Evolutionary conservation across 2,888 invertebrate species (phyloP).

Genomic region (Lithophane semibrunnea): DNA sequence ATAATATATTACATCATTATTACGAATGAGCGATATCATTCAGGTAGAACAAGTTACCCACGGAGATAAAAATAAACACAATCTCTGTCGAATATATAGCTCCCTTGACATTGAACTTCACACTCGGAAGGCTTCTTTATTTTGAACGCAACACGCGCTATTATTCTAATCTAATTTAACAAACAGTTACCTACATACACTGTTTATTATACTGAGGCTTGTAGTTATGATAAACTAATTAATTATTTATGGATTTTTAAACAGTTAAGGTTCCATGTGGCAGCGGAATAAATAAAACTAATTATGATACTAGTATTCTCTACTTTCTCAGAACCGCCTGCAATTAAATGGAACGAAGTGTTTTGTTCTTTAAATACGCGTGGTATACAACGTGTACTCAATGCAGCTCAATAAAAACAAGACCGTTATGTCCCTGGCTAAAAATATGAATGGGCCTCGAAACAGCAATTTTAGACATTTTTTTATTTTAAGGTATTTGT

Average conservation of each 20-base stretch:
- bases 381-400: constrained; percentile 21
- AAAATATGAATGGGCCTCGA: constrained; percentile 36
- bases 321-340: constrained; percentile 32
- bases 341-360: constrained; percentile 26
- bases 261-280: constrained; percentile 1
- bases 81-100: constrained; percentile 54
- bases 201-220: not conserved
- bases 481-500: not conserved
- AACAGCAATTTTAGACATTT: constrained; percentile 3
- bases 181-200: not conserved
- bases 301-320: constrained; percentile 13
- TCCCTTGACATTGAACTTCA: constrained; percentile 71
- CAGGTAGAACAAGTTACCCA: constrained; percentile 68
- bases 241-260: constrained; percentile 8
- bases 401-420: constrained; percentile 31
- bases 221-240: not conserved
- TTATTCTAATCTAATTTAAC: constrained; percentile 36
- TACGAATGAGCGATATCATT: constrained; percentile 57
- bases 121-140: constrained; percentile 67
- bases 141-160: constrained; percentile 27
- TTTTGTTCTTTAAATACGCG: constrained; percentile 39
- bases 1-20: constrained; percentile 54
- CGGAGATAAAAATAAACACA: constrained; percentile 61
- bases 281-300: constrained; percentile 8
- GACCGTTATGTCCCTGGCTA: constrained; percentile 16